Evolutionary conservation across 2,797 vertebrate species (phyloP).

Genomic region (Danio tinwini): DNA sequence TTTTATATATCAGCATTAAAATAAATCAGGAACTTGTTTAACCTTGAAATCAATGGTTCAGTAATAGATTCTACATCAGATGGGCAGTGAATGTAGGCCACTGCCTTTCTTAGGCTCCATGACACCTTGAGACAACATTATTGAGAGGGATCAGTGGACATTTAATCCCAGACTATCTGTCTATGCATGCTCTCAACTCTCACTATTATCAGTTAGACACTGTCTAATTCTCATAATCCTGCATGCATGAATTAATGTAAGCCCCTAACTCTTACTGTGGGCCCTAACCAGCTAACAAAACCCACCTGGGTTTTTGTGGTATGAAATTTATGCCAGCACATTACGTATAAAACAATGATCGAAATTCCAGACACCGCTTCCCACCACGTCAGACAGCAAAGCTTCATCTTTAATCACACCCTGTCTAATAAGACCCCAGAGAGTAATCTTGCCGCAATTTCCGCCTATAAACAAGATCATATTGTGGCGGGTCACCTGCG

Average conservation of each 20-base stretch:
- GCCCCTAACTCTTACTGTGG: conserved; percentile 62
- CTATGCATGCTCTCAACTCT: conserved; percentile 61
- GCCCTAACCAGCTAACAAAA: conserved; percentile 74
- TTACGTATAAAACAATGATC: conserved; percentile 58
- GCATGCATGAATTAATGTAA: conserved; percentile 72
- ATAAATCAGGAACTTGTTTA: background rate
- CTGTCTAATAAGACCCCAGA: conserved; percentile 73
- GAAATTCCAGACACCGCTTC: conserved; percentile 64
- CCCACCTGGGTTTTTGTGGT: conserved; percentile 66
- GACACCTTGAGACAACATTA: conserved; percentile 59
- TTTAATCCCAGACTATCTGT: conserved; percentile 66
- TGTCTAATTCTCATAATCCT: conserved; percentile 76
- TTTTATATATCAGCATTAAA: background rate
- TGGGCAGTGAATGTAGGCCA: conserved; percentile 32
- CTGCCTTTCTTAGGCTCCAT: conserved; percentile 10
- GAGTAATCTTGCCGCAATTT: conserved; percentile 73
- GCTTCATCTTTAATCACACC: conserved; percentile 79
- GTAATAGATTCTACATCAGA: conserved; percentile 31
- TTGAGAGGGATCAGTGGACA: conserved; percentile 65
- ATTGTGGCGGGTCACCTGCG: conserved; percentile 74
- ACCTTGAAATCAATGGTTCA: conserved; percentile 5
- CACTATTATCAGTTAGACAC: conserved; percentile 73
- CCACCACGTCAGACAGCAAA: conserved; percentile 62
- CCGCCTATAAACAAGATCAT: conserved; percentile 71
- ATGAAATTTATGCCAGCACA: conserved; percentile 56